Evolutionary conservation across 2,113 vertebrate genomes (phyloP), one percentile per base, ranked within the genome.

Genomic region (Cervus canadensis): DNA sequence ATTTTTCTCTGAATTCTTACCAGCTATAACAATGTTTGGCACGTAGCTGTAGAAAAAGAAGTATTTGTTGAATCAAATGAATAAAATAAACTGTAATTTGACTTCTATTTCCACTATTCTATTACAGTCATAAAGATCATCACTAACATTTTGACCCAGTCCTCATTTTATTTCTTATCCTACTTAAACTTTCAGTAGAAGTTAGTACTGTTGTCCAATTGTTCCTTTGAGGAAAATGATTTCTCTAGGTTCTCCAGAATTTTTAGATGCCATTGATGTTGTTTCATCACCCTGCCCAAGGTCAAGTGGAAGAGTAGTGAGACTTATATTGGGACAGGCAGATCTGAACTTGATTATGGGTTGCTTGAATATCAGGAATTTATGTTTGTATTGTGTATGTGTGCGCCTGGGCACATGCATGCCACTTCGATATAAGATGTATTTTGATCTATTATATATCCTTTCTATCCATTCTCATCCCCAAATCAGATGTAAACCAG

Each of bases 21-120:
- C 19, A 83, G 14, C 30, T 83, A 36, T 88, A 94, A 84, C 26
- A 57, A 59, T 89, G 7, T 76, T 88, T 87, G 74, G 13, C 30
- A 91, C 13, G 25, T 33, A 40, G 13, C 74, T 89, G 28, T 43
- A 88, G 9, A 15, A 88, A 82, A 76, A 40, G 40, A 87, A 91
- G 45, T 94, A 93, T 81, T 95, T 97, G 67, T 50, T 96, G 54
- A 93, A 86, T 36, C 67, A 94, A 94, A 87, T 56, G 4, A 97
- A 92, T 52, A 60, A 78, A 83, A 59, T 64, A 30, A 30, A 88
- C 8, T 71, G 0, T 84, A 57, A 78, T 83, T 95, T 90, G 54
- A 93, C 33, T 91, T 94, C 17, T 84, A 2, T 45, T 92, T 95
- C 62, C n/a, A 67, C 52, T 83, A 87, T n/a, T 96, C 14, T 60